Evolutionary conservation across 2,797 vertebrate genomes (phyloP), one percentile per base, ranked within the genome.

Genomic region (Gallinago solitaria): DNA sequence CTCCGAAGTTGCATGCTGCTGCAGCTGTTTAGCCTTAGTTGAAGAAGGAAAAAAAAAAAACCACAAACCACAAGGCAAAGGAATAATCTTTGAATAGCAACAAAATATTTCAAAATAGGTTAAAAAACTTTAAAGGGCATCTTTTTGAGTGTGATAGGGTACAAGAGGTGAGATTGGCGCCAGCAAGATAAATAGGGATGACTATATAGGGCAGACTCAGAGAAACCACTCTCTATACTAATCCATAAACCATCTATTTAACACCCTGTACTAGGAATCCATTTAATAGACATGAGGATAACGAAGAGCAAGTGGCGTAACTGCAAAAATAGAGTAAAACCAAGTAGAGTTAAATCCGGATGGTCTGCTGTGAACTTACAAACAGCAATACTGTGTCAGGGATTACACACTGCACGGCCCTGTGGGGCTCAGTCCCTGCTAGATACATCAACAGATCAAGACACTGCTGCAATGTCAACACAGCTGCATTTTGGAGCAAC

Each of bases 11-110:
- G 35, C 73, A 32, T 11, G 65, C 32, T 89, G 75, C 74, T 93
- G 74, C 75, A 88, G 95, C 73, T 95, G 92, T 77, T 93, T 56
- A 87, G 53, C 48, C 67, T 65, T 89, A 96, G 81, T 47, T n/a
- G 82, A 70, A 63, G 33, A 39, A 64, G 30, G 5, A 27, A 80
- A 61, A 43, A 35, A 39, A 63, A 63, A 61, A 61, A n/a, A 39
- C n/a, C n/a, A 30, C 43, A 61, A 61, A 28, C 65, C 28, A 19
- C 2, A 50, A 91, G 24, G 48, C 37, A 78, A 65, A 79, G 19
- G 53, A 69, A 74, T 56, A 64, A 73, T 67, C 33, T 74, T 85
- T 68, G 51, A 82, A 73, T 33, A 74, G 32, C 33, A 77, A 73
- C 5, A 73, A 63, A 78, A 41, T 18, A 32, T n/a, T 93, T 87